Conservation (phyloP, 1,140 invertebrate genomes). For the Eumaeus atala region DNA sequence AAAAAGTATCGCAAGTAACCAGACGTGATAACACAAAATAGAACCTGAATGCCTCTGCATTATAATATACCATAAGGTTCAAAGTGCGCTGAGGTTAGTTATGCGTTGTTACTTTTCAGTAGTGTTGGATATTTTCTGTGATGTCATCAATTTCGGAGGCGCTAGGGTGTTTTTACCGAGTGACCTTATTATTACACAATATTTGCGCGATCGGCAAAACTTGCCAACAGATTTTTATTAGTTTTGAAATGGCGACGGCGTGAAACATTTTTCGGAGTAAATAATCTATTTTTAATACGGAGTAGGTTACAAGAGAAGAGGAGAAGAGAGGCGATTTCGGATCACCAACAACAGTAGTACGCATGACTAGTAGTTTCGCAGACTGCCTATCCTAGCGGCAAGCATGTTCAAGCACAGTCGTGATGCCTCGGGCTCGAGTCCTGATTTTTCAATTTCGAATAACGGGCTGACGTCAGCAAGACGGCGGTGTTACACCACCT, state of each 20-base stretch:
- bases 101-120: too few relatives aligned
- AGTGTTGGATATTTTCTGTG: constrained; percentile 19
- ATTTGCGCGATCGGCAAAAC: constrained; percentile 23
- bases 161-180: constrained; percentile 27
- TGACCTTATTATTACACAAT: constrained; percentile 30
- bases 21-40: neutral
- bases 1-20: neutral
- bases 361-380: too few relatives aligned
- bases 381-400: too few relatives aligned
- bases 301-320: too few relatives aligned
- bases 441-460: too few relatives aligned
- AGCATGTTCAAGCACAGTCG: too few relatives aligned
- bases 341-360: too few relatives aligned
- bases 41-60: neutral
- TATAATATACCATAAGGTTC: neutral
- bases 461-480: too few relatives aligned
- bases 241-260: constrained; percentile 14
- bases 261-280: constrained; percentile 13
- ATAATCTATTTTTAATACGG: constrained; percentile 13
- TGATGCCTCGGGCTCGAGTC: too few relatives aligned
- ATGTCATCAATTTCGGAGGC: constrained; percentile 39
- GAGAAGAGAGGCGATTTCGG: too few relatives aligned
- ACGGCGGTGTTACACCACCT: too few relatives aligned
- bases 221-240: constrained; percentile 21
- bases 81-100: neutral